These are phyloP conservation scores for Pasiphila rectangulata DNA, from an alignment of 2,888 invertebrate species.

Conservation along the genomic window DNA sequence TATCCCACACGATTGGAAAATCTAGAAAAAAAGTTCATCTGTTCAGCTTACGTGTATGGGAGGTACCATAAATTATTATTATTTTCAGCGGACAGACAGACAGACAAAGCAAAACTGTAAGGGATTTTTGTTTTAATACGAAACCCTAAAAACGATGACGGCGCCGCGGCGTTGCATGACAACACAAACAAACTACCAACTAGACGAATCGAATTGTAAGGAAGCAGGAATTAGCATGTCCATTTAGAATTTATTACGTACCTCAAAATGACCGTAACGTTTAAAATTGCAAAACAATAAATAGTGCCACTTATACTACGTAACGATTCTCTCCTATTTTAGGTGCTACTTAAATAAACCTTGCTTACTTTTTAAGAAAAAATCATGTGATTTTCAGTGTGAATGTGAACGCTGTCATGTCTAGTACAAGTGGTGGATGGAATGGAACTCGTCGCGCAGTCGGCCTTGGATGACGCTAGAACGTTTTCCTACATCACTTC, in stretches of 20 bases:
- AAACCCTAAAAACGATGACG: no score
- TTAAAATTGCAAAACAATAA: slow-evolving; percentile 61
- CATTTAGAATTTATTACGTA: slow-evolving; percentile 28
- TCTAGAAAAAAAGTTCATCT: no score
- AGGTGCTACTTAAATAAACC: no score
- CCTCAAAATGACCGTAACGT: slow-evolving; percentile 49
- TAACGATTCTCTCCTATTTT: no score
- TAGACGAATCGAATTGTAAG: slow-evolving; percentile 21
- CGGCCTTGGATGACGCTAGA: slow-evolving; percentile 73
- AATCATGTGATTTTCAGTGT: background rate
- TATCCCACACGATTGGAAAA: no score
- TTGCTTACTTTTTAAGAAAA: no score
- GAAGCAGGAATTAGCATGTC: slow-evolving; percentile 29
- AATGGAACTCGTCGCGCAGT: slow-evolving; percentile 56
- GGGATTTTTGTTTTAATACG: no score
- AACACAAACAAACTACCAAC: slow-evolving; percentile 17
- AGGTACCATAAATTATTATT: no score
- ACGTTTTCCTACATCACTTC: slow-evolving; percentile 78
- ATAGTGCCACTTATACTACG: no score
- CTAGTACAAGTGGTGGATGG: slow-evolving; percentile 48
- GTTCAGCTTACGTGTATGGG: no score
- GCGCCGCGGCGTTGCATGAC: slow-evolving; percentile 1
- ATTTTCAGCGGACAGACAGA: background rate
- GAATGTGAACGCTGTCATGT: background rate
- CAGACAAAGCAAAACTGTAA: background rate